Evolutionary conservation across 1,140 invertebrate species (phyloP), one percentile per base, ranked within the genome.

Genomic region (Drosophila ananassae): DNA sequence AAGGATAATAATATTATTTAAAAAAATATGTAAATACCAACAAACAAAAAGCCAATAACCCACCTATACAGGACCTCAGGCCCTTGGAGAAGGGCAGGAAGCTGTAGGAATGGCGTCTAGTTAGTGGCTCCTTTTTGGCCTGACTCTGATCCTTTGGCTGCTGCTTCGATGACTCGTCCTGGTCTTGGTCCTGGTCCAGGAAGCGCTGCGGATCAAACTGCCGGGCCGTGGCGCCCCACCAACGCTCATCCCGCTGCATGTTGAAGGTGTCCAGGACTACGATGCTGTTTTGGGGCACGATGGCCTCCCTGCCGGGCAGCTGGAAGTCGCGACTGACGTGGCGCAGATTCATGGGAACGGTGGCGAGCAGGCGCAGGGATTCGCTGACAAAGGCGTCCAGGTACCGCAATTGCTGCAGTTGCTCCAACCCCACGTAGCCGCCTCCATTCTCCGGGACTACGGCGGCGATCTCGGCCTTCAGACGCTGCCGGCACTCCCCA

Each of bases 171-270:
- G 10, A 13, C 37, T 64, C 44, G 12, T 53, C 46, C 21, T 54
- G 48, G 12, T 54, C 58, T 32, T 64, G 46, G 9, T 77, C 57
- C n/a, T 75, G 58, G 6, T 71, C 59, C 13, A 95, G 90, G 83
- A 97, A 97, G 71, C 96, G 93, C 50, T 97, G 95, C 0, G 97
- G 97, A 92, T 97, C 93, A 79, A 96, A 97, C 32, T 89, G 89
- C 24, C 95, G 93, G 1, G 97, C 95, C 78, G 96, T 94, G 0
- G 94, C 92, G 76, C 90, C 90, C 90, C 90, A 91, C 77, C 71
- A 74, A 9, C 48, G 62, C 13, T 63, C 60, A 22, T 91, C 90
- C 2, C 90, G 90, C 47, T 91, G 90, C 90, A 91, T 85, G 51
- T 90, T 91, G 48, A 91, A 91, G 17, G 76, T 90, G 50, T 91